Percentiles rank a stretch among this genome's conserved stretches.
phyloP scores from a whole-genome alignment of 2,888 invertebrate genomes.

The Belgica antarctica region DNA sequence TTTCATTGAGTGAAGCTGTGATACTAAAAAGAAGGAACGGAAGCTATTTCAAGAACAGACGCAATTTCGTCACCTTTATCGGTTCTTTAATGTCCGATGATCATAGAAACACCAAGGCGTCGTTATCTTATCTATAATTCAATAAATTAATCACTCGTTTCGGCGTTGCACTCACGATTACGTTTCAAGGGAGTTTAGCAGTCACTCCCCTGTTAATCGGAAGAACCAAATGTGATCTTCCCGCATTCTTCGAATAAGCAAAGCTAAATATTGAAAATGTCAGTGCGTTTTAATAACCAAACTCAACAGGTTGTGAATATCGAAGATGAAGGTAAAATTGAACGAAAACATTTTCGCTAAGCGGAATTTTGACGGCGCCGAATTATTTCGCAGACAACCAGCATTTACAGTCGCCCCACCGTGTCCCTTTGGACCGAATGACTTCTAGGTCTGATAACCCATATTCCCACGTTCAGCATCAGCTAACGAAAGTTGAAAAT shows the following conservation, averaged over 20 bases:
- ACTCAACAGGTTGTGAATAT: conserved; percentile 35
- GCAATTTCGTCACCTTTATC: too few relatives aligned
- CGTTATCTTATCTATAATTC: conserved; percentile 9
- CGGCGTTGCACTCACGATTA: background rate
- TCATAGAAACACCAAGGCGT: conserved; percentile 9
- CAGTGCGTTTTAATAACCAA: conserved; percentile 24
- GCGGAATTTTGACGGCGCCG: too few relatives aligned
- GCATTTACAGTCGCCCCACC: conserved; percentile 12
- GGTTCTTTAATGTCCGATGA: too few relatives aligned
- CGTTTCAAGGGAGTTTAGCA: background rate
- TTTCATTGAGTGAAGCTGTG: too few relatives aligned
- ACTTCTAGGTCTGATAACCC: conserved; percentile 40
- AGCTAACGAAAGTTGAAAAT: conserved; percentile 36
- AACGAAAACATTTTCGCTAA: too few relatives aligned
- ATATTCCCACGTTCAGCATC: conserved; percentile 30
- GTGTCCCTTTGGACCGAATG: conserved; percentile 38
- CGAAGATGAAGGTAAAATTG: too few relatives aligned
- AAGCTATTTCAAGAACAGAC: too few relatives aligned
- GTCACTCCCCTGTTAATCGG: background rate
- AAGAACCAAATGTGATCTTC: background rate
- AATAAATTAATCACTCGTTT: background rate
- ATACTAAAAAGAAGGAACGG: too few relatives aligned
- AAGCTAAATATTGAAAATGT: background rate
- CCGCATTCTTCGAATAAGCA: background rate
- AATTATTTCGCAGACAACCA: too few relatives aligned